These are phyloP conservation scores for Ailurus styani DNA, from an alignment of 2,113 vertebrate genomes.

Conservation along the genomic window DNA sequence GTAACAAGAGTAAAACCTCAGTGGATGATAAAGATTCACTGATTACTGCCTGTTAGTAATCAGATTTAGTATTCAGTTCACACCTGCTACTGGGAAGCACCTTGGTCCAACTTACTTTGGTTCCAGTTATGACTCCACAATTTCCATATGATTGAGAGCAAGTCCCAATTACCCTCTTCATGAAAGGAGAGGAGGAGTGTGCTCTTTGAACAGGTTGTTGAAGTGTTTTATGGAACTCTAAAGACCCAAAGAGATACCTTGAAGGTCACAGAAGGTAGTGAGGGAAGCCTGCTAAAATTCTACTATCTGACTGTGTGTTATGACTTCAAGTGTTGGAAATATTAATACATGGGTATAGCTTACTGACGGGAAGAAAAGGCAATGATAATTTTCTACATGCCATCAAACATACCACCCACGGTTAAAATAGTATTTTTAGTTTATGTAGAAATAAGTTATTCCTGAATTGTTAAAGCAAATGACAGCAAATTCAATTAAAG, in stretches of 20 bases:
- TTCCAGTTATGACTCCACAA: not conserved
- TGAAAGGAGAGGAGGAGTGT: not conserved
- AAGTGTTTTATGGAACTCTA: not conserved
- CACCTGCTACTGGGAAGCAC: not conserved
- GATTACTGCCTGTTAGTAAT: not conserved
- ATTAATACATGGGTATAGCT: not conserved
- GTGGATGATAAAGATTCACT: not conserved
- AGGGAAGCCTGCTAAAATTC: not conserved
- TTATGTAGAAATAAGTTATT: not conserved
- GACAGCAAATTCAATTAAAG: not conserved
- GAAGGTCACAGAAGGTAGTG: rapidly evolving
- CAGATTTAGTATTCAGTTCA: not conserved
- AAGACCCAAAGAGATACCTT: not conserved
- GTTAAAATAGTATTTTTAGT: not conserved
- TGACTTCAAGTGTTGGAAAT: not conserved
- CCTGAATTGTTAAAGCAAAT: too few species aligned
- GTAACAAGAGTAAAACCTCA: not conserved
- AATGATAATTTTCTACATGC: not conserved
- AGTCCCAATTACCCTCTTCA: not conserved
- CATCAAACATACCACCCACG: not conserved
- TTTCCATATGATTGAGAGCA: not conserved
- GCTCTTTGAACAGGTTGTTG: not conserved
- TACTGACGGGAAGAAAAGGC: not conserved
- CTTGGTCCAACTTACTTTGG: not conserved
- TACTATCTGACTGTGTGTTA: not conserved